Evolutionary conservation across 2,113 vertebrate genomes (phyloP), one percentile per base, ranked within the genome.

Genomic region (Zosterops pallidus): DNA sequence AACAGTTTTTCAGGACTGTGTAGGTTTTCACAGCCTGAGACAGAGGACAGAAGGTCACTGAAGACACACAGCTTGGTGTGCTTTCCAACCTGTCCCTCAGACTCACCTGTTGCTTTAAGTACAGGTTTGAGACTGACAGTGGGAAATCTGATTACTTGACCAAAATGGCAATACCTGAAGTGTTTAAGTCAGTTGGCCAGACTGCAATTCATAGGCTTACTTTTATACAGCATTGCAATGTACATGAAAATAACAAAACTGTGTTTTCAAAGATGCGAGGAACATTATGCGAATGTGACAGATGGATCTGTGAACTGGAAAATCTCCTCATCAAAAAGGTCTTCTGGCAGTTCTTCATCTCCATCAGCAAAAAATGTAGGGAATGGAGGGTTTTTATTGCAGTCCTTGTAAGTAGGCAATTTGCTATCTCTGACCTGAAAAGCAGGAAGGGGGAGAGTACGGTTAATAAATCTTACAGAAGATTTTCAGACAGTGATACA

Each of bases 341-440:
- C 99, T 96, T 99, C 99, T 9, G 98, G 98, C 12, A 99, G 98
- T 24, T 98, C 82, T 49, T 98, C 98, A 3, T 99, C 98, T 69
- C 98, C 98, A 91, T 99, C 99, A 57, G 98, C 98, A 94, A 99
- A 99, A 96, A 98, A 99, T 0, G 99, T 99, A 55, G 99, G 99
- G 91, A 99, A 99, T 0, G 99, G 99, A 23, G 98, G 98, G 53
- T 94, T 97, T 95, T 97, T 97, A 93, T 98, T 94, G 14, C 96
- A 92, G 77, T 98, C 93, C 37, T 84, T 96, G 85, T 97, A 97
- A 31, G 49, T 89, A 11, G 98, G 98, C 65, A 99, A 96, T 6
- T 52, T 18, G 12, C 98, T 98, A 71, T 99, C 99, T 93, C 22
- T 98, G 79, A 99, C 92, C 99, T 99, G 92, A 70, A 80, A 91